Percentiles rank a stretch among this genome's conserved stretches.
phyloP scores from a whole-genome alignment of 2,113 vertebrate species.

The Pristiophorus japonicus region DNA sequence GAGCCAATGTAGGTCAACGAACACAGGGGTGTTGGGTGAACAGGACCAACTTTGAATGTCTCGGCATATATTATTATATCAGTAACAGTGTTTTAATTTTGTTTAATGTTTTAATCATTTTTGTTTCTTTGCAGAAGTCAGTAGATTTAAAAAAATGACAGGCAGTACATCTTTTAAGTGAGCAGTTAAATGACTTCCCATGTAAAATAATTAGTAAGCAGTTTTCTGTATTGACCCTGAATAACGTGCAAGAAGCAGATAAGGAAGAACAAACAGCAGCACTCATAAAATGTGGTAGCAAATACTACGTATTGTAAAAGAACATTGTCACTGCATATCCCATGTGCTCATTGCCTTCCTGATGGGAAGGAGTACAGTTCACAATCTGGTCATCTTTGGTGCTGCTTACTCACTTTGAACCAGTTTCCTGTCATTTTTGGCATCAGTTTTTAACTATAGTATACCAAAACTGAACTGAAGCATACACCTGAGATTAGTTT shows the following conservation, averaged over 20 bases:
- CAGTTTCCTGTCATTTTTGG: background rate
- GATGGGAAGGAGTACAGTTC: constrained; percentile 17
- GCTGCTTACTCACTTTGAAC: background rate
- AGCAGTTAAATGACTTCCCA: background rate
- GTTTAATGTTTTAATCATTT: background rate
- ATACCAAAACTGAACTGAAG: background rate
- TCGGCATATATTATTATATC: background rate
- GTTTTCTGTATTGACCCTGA: background rate
- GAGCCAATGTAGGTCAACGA: background rate
- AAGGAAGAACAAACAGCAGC: background rate
- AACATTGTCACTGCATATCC: background rate
- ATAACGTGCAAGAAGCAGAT: background rate
- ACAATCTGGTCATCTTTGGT: background rate
- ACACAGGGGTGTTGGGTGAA: background rate
- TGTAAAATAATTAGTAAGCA: background rate
- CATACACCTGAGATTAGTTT: background rate
- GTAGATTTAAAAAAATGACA: background rate
- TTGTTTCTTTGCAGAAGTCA: background rate
- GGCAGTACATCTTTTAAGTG: background rate
- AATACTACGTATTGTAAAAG: background rate
- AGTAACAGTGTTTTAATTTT: background rate
- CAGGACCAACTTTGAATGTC: background rate
- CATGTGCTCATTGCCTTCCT: background rate
- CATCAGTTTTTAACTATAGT: background rate
- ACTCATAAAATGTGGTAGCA: background rate